A percentile compares a stretch with the other conserved stretches of the same genome.
phyloP scores from a whole-genome alignment of 37 sponge, comb jelly and placozoan genomes.

The Theonella swinhoei region DNA sequence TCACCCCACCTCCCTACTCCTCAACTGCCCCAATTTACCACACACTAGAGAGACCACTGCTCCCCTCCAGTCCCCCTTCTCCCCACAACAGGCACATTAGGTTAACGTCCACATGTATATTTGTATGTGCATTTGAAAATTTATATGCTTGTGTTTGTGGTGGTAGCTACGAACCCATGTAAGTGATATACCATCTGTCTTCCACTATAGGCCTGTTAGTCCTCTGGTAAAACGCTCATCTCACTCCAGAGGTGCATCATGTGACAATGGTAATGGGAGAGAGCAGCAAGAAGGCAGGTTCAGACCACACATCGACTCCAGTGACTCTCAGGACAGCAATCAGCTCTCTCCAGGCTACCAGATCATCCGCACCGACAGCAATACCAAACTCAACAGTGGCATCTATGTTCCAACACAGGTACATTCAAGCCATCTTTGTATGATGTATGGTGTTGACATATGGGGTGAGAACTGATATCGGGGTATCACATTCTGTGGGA shows the following conservation, averaged over 20 bases:
- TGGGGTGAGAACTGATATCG: neutral
- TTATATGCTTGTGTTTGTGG: no score
- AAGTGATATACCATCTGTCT: no score
- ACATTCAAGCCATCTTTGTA: neutral
- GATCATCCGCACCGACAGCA: neutral
- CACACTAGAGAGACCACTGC: neutral
- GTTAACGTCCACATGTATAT: neutral
- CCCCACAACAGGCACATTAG: neutral
- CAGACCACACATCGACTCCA: neutral
- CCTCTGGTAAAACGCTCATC: neutral
- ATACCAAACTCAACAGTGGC: neutral
- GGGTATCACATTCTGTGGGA: slow-evolving; percentile 9
- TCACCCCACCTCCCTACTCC: neutral
- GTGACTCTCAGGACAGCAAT: neutral
- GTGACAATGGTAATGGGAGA: neutral
- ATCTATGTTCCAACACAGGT: slow-evolving; percentile 17
- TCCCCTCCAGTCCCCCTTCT: neutral
- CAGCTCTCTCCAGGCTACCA: neutral
- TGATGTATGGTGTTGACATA: neutral
- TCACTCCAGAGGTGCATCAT: no score
- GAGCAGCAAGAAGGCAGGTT: neutral
- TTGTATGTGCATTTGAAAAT: no score
- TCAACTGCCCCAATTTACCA: neutral
- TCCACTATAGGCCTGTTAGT: neutral
- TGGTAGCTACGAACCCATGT: no score